Evolutionary conservation across 2,113 vertebrate genomes (phyloP).

Genomic region (Colius striatus): DNA sequence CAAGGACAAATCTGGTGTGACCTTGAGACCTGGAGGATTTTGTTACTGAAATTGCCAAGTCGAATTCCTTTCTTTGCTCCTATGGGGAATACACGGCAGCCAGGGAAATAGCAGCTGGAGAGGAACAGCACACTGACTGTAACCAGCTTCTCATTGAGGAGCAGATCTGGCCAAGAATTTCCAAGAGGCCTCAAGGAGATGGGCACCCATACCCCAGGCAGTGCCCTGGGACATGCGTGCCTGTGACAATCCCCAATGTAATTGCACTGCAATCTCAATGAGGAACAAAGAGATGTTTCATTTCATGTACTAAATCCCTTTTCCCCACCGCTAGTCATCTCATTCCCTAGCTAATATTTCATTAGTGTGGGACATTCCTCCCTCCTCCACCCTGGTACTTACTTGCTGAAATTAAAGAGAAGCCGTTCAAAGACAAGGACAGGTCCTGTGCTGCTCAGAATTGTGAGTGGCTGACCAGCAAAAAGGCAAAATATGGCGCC

Average conservation of each 20-base stretch:
- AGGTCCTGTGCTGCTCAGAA: slow-evolving; percentile 96
- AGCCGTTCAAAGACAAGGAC: slow-evolving; percentile 97
- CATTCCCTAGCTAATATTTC: not conserved
- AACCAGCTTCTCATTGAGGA: fast-evolving
- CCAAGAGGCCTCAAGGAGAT: not conserved
- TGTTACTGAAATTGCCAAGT: not conserved
- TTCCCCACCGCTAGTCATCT: not conserved
- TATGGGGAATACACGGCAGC: not conserved
- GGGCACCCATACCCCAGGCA: not conserved
- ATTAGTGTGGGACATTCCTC: not conserved
- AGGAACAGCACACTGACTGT: not conserved
- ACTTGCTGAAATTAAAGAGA: slow-evolving; percentile 98
- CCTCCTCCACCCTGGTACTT: not conserved
- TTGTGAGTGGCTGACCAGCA: slow-evolving; percentile 93
- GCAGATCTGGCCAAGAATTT: not conserved
- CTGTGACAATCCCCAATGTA: not conserved
- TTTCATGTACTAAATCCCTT: not conserved
- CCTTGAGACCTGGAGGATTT: not conserved
- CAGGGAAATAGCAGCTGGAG: not conserved
- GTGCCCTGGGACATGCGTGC: not conserved
- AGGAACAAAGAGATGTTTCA: not conserved
- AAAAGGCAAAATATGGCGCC: slow-evolving; percentile 93
- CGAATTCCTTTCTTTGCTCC: not conserved
- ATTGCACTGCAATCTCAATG: not conserved
- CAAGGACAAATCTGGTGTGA: not conserved